A percentile compares a stretch with the other conserved stretches of the same genome.
phyloP scores from a whole-genome alignment of 2,113 vertebrate genomes.

The Scatophagus argus region DNA sequence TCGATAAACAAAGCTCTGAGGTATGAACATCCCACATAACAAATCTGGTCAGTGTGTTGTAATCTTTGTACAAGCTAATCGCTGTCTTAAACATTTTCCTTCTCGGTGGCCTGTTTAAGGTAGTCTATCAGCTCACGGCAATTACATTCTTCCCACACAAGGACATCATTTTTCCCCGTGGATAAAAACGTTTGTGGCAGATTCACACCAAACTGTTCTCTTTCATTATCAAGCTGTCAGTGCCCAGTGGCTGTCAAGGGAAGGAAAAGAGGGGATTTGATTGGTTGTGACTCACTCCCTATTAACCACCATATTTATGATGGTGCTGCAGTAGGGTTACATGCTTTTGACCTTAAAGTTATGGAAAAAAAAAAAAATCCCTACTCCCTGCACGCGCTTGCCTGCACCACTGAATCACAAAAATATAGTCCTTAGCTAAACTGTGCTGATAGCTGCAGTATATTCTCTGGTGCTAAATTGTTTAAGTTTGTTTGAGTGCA shows the following conservation, averaged over 20 bases:
- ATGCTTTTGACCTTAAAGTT: constrained; percentile 33
- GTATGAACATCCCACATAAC: not conserved
- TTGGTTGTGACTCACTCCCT: constrained; percentile 40
- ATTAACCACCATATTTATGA: constrained; percentile 46
- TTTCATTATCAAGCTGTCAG: constrained; percentile 25
- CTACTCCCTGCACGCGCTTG: not conserved
- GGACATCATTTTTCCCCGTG: constrained; percentile 1
- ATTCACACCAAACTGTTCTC: constrained; percentile 32
- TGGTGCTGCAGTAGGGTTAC: constrained; percentile 20
- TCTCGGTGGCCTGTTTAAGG: not conserved
- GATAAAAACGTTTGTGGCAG: constrained; percentile 2
- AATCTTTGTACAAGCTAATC: constrained; percentile 2
- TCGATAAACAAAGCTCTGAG: not conserved
- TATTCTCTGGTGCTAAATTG: constrained; percentile 40
- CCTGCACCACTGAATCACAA: constrained; percentile 47
- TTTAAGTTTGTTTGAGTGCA: constrained; percentile 40
- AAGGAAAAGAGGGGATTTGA: constrained; percentile 7
- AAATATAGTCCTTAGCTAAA: constrained; percentile 52
- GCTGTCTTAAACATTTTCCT: not conserved
- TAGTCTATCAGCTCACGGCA: not conserved
- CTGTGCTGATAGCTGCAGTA: constrained; percentile 51
- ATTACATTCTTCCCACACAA: not conserved
- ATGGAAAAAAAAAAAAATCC: constrained; percentile 35
- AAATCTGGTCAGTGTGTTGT: not conserved
- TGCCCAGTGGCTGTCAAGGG: constrained; percentile 12